A percentile compares a stretch with the other conserved stretches of the same genome.
phyloP scores from a whole-genome alignment of 1,140 invertebrate species.

The Rhopalosiphum maidis region DNA sequence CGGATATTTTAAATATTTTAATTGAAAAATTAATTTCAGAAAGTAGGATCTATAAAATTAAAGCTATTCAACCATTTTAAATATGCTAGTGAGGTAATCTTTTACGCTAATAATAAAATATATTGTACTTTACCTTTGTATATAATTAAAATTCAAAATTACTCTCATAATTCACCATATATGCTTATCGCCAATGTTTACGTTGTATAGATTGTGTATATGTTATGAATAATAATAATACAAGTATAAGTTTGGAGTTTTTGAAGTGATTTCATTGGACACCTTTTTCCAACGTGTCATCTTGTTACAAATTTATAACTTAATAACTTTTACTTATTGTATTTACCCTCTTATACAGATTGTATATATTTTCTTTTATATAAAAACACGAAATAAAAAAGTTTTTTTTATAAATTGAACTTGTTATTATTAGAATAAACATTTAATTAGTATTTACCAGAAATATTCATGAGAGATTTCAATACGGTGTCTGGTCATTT shows the following conservation, averaged over 20 bases:
- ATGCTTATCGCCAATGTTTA: background rate
- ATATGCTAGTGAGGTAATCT: background rate
- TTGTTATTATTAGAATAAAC: background rate
- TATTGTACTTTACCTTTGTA: background rate
- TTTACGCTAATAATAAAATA: background rate
- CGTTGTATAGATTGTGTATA: background rate
- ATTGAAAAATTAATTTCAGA: background rate
- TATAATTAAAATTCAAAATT: background rate
- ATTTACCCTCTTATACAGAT: background rate
- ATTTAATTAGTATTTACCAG: background rate
- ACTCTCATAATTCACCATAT: background rate
- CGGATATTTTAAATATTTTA: background rate
- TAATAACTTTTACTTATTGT: background rate
- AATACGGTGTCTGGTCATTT: background rate
- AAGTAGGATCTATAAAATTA: background rate
- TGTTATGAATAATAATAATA: background rate
- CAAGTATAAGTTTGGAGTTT: background rate
- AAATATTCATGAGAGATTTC: background rate
- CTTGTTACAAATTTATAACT: background rate
- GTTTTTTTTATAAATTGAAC: no score
- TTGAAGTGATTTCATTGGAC: no score
- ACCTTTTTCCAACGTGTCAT: background rate
- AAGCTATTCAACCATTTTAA: background rate
- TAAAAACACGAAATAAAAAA: background rate
- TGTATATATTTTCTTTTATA: background rate